Evolutionary conservation across 2,888 invertebrate species (phyloP).

Genomic region (Agrypnus murinus): DNA sequence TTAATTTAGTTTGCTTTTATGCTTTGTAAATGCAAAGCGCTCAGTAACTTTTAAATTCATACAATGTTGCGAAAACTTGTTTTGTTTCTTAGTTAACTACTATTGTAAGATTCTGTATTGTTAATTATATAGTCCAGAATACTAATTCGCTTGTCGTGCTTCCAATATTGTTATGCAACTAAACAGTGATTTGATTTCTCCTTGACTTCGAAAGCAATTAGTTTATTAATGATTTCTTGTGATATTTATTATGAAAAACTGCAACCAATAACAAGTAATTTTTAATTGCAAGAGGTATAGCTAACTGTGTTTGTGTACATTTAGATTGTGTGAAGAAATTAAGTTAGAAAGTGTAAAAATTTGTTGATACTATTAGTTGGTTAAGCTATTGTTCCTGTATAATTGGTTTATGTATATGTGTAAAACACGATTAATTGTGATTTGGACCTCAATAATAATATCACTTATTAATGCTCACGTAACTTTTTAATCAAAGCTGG

Average conservation of each 20-base stretch:
- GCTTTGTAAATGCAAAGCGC: slow-evolving; percentile 40
- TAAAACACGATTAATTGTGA: slow-evolving; percentile 13
- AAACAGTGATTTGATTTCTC: not conserved
- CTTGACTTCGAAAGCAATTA: no score
- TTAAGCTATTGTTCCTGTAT: slow-evolving; percentile 16
- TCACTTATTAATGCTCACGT: slow-evolving; percentile 1
- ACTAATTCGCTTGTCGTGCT: slow-evolving; percentile 28
- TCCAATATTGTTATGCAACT: slow-evolving; percentile 22
- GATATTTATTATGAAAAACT: slow-evolving; percentile 2
- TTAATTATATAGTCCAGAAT: not conserved
- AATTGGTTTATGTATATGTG: slow-evolving; percentile 14
- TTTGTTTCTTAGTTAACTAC: slow-evolving; percentile 19
- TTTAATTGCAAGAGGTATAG: not conserved
- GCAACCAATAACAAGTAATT: not conserved
- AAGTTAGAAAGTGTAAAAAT: slow-evolving; percentile 16
- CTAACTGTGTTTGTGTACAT: slow-evolving; percentile 17
- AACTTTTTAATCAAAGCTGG: not conserved
- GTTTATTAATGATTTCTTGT: not conserved
- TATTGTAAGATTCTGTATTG: slow-evolving; percentile 13
- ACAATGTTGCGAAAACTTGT: slow-evolving; percentile 8
- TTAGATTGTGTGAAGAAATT: slow-evolving; percentile 5
- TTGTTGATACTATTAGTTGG: slow-evolving; percentile 20
- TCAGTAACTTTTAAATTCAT: slow-evolving; percentile 18
- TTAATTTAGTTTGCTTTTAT: slow-evolving; percentile 33
- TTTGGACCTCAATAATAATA: not conserved